phyloP scores from a whole-genome alignment of 2,113 vertebrate genomes.

The Hippolais icterina region DNA sequence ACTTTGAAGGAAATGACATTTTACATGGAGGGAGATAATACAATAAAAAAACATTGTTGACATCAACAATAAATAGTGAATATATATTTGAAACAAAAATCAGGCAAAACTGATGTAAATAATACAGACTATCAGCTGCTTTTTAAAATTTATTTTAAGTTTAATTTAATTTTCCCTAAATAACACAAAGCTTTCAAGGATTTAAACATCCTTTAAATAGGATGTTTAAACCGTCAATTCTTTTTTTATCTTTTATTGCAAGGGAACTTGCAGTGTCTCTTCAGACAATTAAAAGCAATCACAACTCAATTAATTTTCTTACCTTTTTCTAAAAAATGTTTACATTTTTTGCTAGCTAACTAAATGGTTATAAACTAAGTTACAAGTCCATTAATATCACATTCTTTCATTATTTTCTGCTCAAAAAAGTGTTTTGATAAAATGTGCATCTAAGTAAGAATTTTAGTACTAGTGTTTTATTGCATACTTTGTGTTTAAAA shows the following conservation, averaged over 20 bases:
- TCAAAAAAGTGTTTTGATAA: neutral
- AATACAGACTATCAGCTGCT: neutral
- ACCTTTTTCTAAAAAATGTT: fast-evolving
- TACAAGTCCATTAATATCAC: neutral
- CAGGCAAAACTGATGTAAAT: neutral
- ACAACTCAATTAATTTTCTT: neutral
- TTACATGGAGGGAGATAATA: constrained; percentile 24
- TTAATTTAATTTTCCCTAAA: neutral
- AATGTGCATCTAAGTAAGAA: neutral
- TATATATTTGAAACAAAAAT: neutral
- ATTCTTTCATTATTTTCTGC: neutral
- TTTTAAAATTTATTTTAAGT: neutral
- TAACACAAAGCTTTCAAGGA: neutral
- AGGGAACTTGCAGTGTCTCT: neutral
- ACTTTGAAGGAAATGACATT: constrained; percentile 32
- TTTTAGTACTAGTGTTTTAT: neutral
- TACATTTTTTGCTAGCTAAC: neutral
- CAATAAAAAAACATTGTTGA: neutral
- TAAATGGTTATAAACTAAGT: neutral
- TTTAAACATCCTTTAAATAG: neutral
- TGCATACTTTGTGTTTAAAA: neutral
- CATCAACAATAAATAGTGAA: neutral
- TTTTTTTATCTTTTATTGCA: neutral
- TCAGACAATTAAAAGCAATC: neutral
- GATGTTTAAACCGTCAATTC: neutral